Conservation (phyloP, 2,113 vertebrate species). For the Callochromis pleurospilus region DNA sequence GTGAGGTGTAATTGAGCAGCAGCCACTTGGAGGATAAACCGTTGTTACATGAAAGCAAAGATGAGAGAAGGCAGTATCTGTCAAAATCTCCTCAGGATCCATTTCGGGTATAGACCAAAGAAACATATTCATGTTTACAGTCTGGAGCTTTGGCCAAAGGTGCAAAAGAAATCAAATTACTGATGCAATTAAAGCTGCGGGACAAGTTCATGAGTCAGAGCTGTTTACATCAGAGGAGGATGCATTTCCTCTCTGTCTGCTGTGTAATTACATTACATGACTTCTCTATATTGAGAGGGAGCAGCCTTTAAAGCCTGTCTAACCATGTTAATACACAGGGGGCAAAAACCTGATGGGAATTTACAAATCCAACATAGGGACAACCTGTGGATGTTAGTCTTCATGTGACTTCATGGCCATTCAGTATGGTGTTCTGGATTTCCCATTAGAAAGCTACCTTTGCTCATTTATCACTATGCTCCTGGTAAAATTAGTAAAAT, state of each 20-base stretch:
- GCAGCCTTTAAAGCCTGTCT: conserved; percentile 15
- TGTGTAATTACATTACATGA: conserved; percentile 42
- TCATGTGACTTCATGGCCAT: not conserved
- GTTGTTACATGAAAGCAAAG: conserved; percentile 1
- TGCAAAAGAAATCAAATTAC: conserved; percentile 47
- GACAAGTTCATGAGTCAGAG: conserved; percentile 47
- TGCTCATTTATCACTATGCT: not conserved
- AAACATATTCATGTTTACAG: not conserved
- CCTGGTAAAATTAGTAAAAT: not conserved
- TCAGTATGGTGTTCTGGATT: not conserved
- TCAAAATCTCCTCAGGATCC: not conserved
- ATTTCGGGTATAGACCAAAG: not conserved
- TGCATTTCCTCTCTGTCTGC: conserved; percentile 27
- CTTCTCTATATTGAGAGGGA: conserved; percentile 27
- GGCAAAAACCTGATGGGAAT: conserved; percentile 10
- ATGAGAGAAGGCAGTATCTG: not conserved
- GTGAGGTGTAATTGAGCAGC: conserved; percentile 13
- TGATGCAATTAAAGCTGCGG: conserved; percentile 34
- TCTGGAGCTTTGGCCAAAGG: conserved; percentile 23
- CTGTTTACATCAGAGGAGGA: conserved; percentile 33
- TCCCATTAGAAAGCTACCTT: not conserved
- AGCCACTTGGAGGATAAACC: conserved; percentile 13
- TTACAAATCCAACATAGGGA: not conserved
- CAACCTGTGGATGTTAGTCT: not conserved
- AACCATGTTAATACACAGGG: conserved; percentile 16